Evolutionary conservation across 2,888 invertebrate species (phyloP), one percentile per base, ranked within the genome.

Genomic region (Taphrorychus bicolor): DNA sequence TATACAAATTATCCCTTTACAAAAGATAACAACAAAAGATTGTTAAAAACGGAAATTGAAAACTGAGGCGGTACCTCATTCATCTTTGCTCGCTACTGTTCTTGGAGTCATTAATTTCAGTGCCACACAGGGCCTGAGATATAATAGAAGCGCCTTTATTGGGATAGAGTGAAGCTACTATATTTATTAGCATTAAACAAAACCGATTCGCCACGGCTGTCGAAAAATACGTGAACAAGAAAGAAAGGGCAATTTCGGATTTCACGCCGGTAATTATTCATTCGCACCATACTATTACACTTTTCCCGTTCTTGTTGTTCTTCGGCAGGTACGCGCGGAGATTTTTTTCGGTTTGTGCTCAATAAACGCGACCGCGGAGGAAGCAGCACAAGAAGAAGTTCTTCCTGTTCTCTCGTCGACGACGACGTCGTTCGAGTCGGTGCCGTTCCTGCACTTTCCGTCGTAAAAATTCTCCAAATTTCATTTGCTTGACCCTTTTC

Each of bases 211-310:
- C 71, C 70, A 74, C 71, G 75, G 72, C 67, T 72, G 73, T 73
- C 75, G 74, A 65, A 70, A 74, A 65, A 72, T 73, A 66, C 72
- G 32, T 19, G 22, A 18, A 51, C 51, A n/a, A 75, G 72, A 72
- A 72, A 73, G 72, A 71, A 61, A 71, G 75, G 72, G 81, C 78
- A 82, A 82, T 82, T 82, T 82, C 73, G 72, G 80, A 82, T 82
- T 82, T 82, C 81, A 82, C 80, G 81, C 79, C 72, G 45, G 45
- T 45, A 14, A 45, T 45, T 45, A 45, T 14, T 45, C 45, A 45
- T 45, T 45, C 45, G 45, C 45, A 17, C 17, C 45, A 16, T 45
- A 45, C 45, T 45, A 45, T 17, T 45, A 45, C 45, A 45, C 45
- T 14, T 45, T 45, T 45, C 14, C 14, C 11, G 32, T 32, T 32